Evolutionary conservation across 2,888 invertebrate species (phyloP), one percentile per base, ranked within the genome.

Genomic region (Dendrolimus houi): DNA sequence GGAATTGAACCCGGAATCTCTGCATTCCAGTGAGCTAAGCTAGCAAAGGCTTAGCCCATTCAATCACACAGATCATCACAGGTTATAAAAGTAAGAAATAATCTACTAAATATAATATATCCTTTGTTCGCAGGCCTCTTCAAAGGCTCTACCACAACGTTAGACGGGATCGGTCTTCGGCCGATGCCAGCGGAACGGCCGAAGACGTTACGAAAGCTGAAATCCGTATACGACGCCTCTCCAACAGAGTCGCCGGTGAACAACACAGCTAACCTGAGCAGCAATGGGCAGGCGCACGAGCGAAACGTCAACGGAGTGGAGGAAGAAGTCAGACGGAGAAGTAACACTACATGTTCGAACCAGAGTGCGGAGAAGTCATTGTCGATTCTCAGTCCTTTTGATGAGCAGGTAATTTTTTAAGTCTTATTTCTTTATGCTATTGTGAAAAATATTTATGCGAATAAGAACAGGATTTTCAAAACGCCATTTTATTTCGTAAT

Each of bases 361-460:
- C 87, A 85, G 58, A 91, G 87, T 56, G 86, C 82, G 29, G 91
- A 91, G 62, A 91, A 91, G 70, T 89, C 90, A 41, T 72, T 91
- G 62, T 90, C 91, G 55, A 91, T 96, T 67, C 92, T 97, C 69
- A 97, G 96, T 77, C 97, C 97, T 2, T 97, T 97, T 83, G 97
- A 98, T 89, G 97, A 98, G 79, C 91, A 91, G 88, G 91, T 29
- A 29, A 29, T 29, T 29, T 17, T 29, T 29, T 29, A 3, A 3
- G 29, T 29, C 29, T 29, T 29, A 29, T 29, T 29, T 29, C 29
- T 29, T 29, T 29, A 29, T 29, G 29, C 29, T 29, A 3, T 29
- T 0, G 29, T 29, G 29, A 6, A 29, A 29, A 29, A 6, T 29
- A 29, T 29, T 29, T 29, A 6, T 29, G 29, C 29, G 29, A 29